phyloP scores from a whole-genome alignment of 64 coral and sea anemone species.

The Montipora sp. region DNA sequence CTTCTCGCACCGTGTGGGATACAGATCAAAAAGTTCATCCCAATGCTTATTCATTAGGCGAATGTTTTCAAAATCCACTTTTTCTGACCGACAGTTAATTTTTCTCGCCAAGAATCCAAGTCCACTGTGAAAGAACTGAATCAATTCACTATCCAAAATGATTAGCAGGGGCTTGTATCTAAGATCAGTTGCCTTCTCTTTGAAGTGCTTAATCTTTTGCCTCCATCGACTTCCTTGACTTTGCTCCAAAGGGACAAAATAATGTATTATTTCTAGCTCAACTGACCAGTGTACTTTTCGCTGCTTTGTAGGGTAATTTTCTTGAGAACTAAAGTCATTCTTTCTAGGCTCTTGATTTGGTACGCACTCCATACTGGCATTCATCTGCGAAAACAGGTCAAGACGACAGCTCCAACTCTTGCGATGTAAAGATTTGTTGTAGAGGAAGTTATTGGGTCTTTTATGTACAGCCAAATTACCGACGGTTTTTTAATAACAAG shows the following conservation, averaged over 20 bases:
- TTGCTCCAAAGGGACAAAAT: slow-evolving; percentile 41
- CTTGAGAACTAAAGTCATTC: neutral
- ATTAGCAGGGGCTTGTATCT: slow-evolving; percentile 26
- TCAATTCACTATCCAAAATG: neutral
- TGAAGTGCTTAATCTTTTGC: slow-evolving; percentile 30
- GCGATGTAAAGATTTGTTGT: neutral
- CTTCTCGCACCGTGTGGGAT: neutral
- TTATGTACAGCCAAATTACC: neutral
- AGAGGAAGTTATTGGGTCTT: neutral
- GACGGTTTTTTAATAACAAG: neutral
- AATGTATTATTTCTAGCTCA: slow-evolving; percentile 58
- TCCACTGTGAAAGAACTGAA: slow-evolving; percentile 39
- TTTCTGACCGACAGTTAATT: slow-evolving; percentile 33
- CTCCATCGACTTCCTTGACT: slow-evolving; percentile 16
- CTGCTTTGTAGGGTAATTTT: neutral
- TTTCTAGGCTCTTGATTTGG: neutral
- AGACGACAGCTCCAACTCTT: neutral
- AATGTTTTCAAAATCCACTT: slow-evolving; percentile 18
- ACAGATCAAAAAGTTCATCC: slow-evolving; percentile 74
- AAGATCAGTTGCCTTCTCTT: slow-evolving; percentile 10
- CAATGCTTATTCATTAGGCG: slow-evolving; percentile 39
- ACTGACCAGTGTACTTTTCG: slow-evolving; percentile 62
- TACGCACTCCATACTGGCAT: neutral
- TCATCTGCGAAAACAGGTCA: neutral
- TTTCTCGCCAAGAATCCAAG: slow-evolving; percentile 25